A percentile compares a stretch with the other conserved stretches of the same genome.
phyloP scores from a whole-genome alignment of 2,113 vertebrate genomes.

The Heteronetta atricapilla region DNA sequence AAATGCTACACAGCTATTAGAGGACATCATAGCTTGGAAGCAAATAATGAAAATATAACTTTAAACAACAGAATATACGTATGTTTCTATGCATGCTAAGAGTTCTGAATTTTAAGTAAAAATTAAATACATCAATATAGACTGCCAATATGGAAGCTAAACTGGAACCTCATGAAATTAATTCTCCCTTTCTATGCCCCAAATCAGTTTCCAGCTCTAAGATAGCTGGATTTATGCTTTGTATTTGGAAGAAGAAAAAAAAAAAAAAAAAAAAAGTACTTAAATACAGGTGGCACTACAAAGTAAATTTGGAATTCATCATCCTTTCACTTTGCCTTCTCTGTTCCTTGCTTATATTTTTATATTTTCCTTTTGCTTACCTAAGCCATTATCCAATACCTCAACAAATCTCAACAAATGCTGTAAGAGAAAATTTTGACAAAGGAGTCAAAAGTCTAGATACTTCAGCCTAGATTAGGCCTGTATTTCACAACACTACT shows the following conservation, averaged over 20 bases:
- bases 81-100: slow-evolving; percentile 44
- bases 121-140: slow-evolving; percentile 46
- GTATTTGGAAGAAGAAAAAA: not conserved
- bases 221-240: not conserved
- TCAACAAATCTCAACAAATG: not conserved
- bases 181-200: not conserved
- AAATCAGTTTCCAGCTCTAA: not conserved
- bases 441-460: not conserved
- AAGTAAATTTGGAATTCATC: not conserved
- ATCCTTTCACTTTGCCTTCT: not conserved
- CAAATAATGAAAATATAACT: slow-evolving; percentile 38
- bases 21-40: slow-evolving; percentile 37
- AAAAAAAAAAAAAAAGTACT: not conserved
- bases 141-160: not conserved
- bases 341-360: not conserved
- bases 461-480: not conserved
- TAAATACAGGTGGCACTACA: not conserved
- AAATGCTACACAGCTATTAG: slow-evolving; percentile 29
- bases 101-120: slow-evolving; percentile 49
- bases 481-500: not conserved
- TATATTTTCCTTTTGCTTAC: not conserved
- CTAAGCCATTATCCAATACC: not conserved
- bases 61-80: slow-evolving; percentile 42
- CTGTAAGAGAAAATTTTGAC: not conserved
- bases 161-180: not conserved